Evolutionary conservation across 1,140 invertebrate genomes (phyloP), one percentile per base, ranked within the genome.

Genomic region (Hyphantria cunea): DNA sequence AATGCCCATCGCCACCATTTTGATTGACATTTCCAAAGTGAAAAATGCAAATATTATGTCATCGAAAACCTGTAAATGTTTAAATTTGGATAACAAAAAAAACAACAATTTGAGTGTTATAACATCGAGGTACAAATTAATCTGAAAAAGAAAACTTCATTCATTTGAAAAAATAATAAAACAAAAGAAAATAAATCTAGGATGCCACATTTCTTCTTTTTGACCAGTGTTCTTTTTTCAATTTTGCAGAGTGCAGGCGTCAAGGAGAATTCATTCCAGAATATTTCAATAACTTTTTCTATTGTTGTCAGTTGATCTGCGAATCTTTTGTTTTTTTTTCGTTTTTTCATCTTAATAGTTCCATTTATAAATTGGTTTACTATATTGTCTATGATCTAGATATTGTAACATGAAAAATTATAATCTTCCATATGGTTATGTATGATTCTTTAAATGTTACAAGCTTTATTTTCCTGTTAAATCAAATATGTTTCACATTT

Each of bases 21-120:
- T 99, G 84, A 99, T 97, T 52, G 96, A 93, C 99, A 99, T 97
- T 87, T 98, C 97, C 76, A 98, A 82, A 9, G 98, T 94, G 92
- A 99, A 99, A 93, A 99, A 99, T 56, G 95, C 96, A 91, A 99
- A 99, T 89, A 99, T 99, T 75, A 98, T 96, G 91, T 99, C 97
- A 86, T 99, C 99, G 86, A 99, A 98, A 77, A 97, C 94, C 96
- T 98, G 92, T 1, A 93, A 93, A 50, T 9, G 6, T 60, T 44
- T 17, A 47, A 58, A 25, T 25, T 49, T 39, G 12, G 31, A 32
- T 48, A 5, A 39, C 11, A n/a, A 48, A 48, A 11, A 17, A 10
- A 9, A 5, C 17, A 32, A 44, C 32, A 15, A 31, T 10, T 12
- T 6, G 0, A 4, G 0, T 32, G 33, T 33, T 50, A 51, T 33